Conservation (phyloP, 2,888 invertebrate genomes). For the Caenorhabditis sp. region DNA sequence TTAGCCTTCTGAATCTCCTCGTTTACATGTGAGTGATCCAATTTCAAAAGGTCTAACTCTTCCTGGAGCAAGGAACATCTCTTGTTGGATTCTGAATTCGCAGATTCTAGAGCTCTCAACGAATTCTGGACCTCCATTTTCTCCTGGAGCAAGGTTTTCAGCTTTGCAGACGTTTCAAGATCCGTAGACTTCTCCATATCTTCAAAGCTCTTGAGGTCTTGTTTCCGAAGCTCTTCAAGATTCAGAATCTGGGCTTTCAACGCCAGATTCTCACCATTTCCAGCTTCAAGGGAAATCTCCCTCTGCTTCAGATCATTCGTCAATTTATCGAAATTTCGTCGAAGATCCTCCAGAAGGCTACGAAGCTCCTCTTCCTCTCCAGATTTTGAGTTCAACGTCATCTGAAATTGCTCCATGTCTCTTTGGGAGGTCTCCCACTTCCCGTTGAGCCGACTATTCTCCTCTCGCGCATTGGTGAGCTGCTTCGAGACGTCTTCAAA, state of each 20-base stretch:
- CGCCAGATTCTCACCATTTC: constrained; percentile 19
- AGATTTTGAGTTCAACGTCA: constrained; percentile 12
- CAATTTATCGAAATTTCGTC: constrained; percentile 43
- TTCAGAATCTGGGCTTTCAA: constrained; percentile 15
- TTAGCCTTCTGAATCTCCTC: constrained; percentile 24
- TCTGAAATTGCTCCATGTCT: constrained; percentile 20
- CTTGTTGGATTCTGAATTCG: constrained; percentile 35
- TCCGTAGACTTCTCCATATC: constrained; percentile 38
- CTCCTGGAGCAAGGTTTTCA: not conserved
- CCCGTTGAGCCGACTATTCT: constrained; percentile 10
- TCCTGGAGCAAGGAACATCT: constrained; percentile 46
- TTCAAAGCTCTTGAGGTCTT: constrained; percentile 22
- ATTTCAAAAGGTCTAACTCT: constrained; percentile 38
- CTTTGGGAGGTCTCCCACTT: constrained; percentile 14
- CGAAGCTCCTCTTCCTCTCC: constrained; percentile 27
- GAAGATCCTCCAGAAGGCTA: constrained; percentile 38
- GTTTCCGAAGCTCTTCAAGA: constrained; percentile 32
- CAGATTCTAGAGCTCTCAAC: not conserved
- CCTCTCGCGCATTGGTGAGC: constrained; percentile 6
- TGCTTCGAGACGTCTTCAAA: constrained; percentile 16
- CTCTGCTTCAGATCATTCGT: constrained; percentile 46
- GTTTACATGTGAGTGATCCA: constrained; percentile 20
- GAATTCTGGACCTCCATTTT: not conserved
- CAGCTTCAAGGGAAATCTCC: constrained; percentile 33
- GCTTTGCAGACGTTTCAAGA: constrained; percentile 17